Evolutionary conservation across 2,797 vertebrate species (phyloP).

Genomic region (Rhynchonycteris naso): DNA sequence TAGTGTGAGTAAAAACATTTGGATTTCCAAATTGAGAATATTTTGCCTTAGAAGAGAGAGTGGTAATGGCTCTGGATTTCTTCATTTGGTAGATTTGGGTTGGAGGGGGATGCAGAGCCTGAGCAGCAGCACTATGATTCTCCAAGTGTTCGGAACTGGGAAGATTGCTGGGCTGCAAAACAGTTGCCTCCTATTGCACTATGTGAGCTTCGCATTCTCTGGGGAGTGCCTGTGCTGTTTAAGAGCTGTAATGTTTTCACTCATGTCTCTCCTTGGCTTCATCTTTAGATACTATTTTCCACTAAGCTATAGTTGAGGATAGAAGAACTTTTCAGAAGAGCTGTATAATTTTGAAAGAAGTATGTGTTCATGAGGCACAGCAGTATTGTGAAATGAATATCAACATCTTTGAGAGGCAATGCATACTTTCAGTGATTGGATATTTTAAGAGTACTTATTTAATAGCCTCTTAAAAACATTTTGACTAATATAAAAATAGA

Average conservation of each 20-base stretch:
- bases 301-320: neutral
- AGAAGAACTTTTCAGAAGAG: neutral
- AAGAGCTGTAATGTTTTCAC: neutral
- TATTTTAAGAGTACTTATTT: slow-evolving; percentile 21
- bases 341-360: neutral
- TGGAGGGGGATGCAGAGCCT: neutral
- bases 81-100: neutral
- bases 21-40: neutral
- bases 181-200: neutral
- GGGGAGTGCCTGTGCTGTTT: neutral
- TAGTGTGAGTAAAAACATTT: neutral
- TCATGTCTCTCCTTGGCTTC: neutral
- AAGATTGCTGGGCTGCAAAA: neutral
- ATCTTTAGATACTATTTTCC: slow-evolving; percentile 17
- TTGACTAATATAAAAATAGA: slow-evolving; percentile 20
- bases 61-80: neutral
- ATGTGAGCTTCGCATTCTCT: neutral
- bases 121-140: neutral
- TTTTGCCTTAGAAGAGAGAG: neutral
- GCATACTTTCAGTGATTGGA: slow-evolving; percentile 30
- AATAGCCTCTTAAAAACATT: neutral
- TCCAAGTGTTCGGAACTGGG: neutral
- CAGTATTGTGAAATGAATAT: slow-evolving; percentile 16
- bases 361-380: neutral
- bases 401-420: neutral